phyloP scores from a whole-genome alignment of 2,797 vertebrate species.

The Nannoperca obscura region DNA sequence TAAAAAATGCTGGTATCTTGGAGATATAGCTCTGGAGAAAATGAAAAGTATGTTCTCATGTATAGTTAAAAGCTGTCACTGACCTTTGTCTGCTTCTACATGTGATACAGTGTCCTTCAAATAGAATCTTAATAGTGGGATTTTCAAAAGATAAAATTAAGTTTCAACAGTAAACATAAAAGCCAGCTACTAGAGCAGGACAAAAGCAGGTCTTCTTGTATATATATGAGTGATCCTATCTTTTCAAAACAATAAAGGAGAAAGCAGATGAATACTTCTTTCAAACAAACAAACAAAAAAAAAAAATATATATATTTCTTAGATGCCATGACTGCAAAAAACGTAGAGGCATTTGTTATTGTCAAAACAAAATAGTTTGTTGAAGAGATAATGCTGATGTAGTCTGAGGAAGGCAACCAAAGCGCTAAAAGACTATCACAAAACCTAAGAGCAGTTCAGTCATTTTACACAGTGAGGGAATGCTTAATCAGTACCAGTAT shows the following conservation, averaged over 20 bases:
- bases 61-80: neutral
- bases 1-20: neutral
- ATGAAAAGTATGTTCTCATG: neutral
- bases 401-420: constrained; percentile 35
- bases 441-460: constrained; percentile 32
- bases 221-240: constrained; percentile 40
- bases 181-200: constrained; percentile 2
- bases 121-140: neutral
- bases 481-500: constrained; percentile 38
- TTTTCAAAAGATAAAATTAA: constrained; percentile 5
- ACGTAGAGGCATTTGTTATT: constrained; percentile 66
- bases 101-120: neutral
- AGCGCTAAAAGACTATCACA: constrained; percentile 48
- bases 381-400: constrained; percentile 63
- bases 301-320: constrained; percentile 15
- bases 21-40: neutral
- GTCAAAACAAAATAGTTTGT: constrained; percentile 65
- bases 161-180: constrained; percentile 2
- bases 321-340: constrained; percentile 46
- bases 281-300: constrained; percentile 21
- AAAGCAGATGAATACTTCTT: constrained; percentile 52
- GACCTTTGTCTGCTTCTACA: constrained; percentile 6
- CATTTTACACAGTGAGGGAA: constrained; percentile 27
- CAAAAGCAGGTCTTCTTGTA: constrained; percentile 39
- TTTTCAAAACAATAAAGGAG: constrained; percentile 36